Base-by-base conservation (phyloP, 2,113 vertebrate genomes). In the Egretta garzetta region DNA sequence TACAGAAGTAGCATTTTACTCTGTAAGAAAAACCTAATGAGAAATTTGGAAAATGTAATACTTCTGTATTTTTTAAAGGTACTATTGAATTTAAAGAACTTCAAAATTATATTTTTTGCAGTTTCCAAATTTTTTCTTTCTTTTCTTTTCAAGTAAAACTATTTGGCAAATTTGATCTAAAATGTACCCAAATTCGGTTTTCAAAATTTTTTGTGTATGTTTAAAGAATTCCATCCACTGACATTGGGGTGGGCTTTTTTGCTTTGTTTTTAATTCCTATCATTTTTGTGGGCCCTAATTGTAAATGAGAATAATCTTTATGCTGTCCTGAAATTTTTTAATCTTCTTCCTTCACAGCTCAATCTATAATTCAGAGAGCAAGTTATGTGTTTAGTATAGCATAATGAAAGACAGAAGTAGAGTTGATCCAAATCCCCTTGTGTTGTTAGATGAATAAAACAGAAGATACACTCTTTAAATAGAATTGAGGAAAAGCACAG, bases 171-270 rank as follows among this genome's bases (percentile, higher is more conserved):
- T 35, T 73, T 53, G 2, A 45, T 63, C 15, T 75, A n/a, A 75
- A 75, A 70, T 35, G 8, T 64, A 26, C 37, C 2, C 32, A 60
- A 59, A 72, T 11, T 24, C 7, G 47, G 15, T 58, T 76, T 37
- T 50, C 4, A 43, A 45, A 74, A 55, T 1, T 12, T 30, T 59
- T 59, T 33, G 5, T 64, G 2, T 49, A 28, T 37, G 6, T 49
- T 67, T 83, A 62, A 87, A 50, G 23, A 60, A 53, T 79, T 94
- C 32, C 14, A 53, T 35, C 23, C 18, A n/a, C 7, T 60, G 5
- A 32, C 0, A 9, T 6, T 37, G 52, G 9, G 8, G 4, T 12
- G 9, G 8, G 4, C 8, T 37, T 35, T 14, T 13, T 53, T 8
- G 12, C 8, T 86, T 93, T 68, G 4, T 1, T 71, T 72, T 72